Percentiles rank a stretch among this genome's conserved stretches.
These are phyloP conservation scores for Vimba vimba DNA, from an alignment of 2,113 vertebrate genomes.

Conservation along the genomic window DNA sequence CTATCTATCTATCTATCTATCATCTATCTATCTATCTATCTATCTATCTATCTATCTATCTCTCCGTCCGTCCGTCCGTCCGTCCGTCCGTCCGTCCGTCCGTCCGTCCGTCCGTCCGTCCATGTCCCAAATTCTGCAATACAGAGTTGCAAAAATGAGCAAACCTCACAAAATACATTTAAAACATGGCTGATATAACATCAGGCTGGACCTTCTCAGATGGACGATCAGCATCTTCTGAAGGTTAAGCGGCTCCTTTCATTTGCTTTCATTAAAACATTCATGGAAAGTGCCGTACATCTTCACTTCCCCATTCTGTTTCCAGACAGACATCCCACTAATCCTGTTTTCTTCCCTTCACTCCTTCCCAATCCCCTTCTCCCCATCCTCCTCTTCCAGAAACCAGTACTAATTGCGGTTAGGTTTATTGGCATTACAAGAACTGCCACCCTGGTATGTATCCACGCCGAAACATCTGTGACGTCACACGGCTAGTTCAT, in stretches of 20 bases:
- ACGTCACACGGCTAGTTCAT: not conserved
- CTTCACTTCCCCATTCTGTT: constrained; percentile 28
- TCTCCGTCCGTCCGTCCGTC: no score
- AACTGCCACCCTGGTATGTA: constrained; percentile 82
- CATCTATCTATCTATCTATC: no score
- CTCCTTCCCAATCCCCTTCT: constrained; percentile 68
- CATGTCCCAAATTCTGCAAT: no score
- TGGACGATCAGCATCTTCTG: not conserved
- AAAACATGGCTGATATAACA: not conserved
- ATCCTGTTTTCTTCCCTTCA: constrained; percentile 72
- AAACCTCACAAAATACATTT: not conserved
- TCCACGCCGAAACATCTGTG: constrained; percentile 47
- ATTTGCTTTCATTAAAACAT: not conserved
- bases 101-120: no score
- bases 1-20: no score
- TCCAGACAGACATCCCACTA: constrained; percentile 45
- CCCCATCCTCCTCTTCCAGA: constrained; percentile 84
- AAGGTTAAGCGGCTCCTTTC: no score
- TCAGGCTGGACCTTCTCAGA: not conserved
- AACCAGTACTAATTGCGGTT: constrained; percentile 98
- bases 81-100: no score
- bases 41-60: no score
- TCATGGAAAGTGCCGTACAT: constrained; percentile 19
- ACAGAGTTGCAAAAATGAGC: not conserved
- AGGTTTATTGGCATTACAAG: constrained; percentile 99